phyloP scores from a whole-genome alignment of 2,797 vertebrate genomes.

The Microtus obscurus region DNA sequence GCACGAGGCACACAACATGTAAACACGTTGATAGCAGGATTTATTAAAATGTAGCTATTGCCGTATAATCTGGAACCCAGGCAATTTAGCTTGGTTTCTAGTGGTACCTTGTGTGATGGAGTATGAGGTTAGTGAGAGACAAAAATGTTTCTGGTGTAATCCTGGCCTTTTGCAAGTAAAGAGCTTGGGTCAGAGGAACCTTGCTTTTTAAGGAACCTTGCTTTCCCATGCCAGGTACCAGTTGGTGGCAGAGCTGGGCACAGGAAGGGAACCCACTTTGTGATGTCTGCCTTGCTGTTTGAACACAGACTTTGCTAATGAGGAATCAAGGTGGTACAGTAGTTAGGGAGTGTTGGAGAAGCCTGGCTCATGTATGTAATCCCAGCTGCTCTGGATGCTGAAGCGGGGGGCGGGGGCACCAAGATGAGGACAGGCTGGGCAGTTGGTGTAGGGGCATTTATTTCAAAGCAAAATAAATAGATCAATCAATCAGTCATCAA shows the following conservation, averaged over 20 bases:
- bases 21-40: constrained; percentile 69
- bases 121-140: constrained; percentile 22
- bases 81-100: constrained; percentile 3
- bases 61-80: not conserved
- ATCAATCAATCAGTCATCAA: not conserved
- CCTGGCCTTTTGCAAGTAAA: not conserved
- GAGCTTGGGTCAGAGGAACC: not conserved
- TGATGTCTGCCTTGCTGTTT: fast-evolving
- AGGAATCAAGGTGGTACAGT: not conserved
- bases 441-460: not conserved
- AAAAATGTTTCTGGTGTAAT: not conserved
- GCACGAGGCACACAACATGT: not conserved
- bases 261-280: not conserved
- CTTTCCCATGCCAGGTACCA: not conserved
- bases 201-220: not conserved
- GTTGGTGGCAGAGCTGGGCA: not conserved
- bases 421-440: not conserved
- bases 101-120: not conserved
- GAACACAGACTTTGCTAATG: not conserved
- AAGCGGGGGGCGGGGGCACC: not conserved
- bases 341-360: not conserved
- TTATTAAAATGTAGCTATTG: constrained; percentile 65
- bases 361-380: not conserved
- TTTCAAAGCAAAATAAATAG: not conserved
- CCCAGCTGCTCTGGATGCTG: not conserved